Evolutionary conservation across 2,113 vertebrate species (phyloP).

Genomic region (Nanger granti): DNA sequence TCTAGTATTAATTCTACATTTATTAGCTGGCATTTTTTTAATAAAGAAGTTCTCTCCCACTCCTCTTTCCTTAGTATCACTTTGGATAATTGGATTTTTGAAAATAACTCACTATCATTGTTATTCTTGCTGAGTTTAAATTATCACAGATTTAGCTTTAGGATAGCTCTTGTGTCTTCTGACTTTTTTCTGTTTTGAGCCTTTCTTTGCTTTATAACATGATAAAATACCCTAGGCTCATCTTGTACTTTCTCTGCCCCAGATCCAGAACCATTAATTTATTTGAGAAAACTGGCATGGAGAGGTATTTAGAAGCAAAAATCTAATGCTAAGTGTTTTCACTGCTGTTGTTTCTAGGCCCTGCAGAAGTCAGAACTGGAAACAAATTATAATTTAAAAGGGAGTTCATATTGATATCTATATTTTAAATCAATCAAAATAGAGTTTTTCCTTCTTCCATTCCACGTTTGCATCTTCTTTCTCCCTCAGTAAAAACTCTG

Average conservation of each 20-base stretch:
- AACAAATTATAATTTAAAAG: neutral
- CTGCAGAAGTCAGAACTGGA: neutral
- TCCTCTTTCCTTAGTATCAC: neutral
- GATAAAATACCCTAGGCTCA: neutral
- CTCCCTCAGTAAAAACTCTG: neutral
- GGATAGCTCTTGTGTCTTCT: neutral
- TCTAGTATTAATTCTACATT: neutral
- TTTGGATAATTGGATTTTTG: neutral
- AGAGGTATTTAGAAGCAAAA: slow-evolving; percentile 7
- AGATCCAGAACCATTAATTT: neutral
- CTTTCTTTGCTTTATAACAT: neutral
- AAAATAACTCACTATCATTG: neutral
- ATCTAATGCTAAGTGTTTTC: neutral
- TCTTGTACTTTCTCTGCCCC: neutral
- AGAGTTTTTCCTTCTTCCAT: neutral
- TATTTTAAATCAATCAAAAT: neutral
- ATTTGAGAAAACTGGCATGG: neutral
- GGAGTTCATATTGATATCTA: neutral
- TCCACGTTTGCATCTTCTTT: neutral
- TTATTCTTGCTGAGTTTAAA: neutral
- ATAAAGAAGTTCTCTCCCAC: neutral
- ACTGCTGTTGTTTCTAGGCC: neutral
- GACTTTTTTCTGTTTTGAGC: neutral
- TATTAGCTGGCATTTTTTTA: neutral
- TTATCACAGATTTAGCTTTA: neutral